Conservation (phyloP, 2,888 invertebrate genomes). For the Polydrusus tereticollis region DNA sequence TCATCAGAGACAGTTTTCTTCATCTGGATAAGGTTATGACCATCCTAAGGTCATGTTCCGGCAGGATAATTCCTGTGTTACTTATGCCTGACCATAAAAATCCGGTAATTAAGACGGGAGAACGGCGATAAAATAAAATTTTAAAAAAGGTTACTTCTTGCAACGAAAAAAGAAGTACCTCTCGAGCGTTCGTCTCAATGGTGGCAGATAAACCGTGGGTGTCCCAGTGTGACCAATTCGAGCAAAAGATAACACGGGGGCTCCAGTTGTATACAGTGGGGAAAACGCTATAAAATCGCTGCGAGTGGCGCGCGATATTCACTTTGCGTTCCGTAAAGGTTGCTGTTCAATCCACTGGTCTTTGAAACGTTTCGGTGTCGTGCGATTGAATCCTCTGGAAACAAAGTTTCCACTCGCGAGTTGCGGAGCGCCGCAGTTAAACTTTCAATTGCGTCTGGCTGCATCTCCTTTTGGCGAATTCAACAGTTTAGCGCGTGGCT, state of each 20-base stretch:
- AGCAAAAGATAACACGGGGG: conserved; percentile 38
- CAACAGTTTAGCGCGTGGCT: conserved; percentile 15
- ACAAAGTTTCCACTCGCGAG: conserved; percentile 27
- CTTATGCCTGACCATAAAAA: too few relatives aligned
- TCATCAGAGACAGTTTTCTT: too few relatives aligned
- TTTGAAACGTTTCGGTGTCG: conserved; percentile 7
- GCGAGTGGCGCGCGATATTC: conserved; percentile 39
- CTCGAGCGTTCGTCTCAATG: not conserved
- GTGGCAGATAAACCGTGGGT: conserved; percentile 40
- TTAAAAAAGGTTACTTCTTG: not conserved
- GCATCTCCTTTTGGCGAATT: not conserved
- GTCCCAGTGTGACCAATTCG: conserved; percentile 42
- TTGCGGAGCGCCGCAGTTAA: conserved; percentile 7
- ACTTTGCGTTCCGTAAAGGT: conserved; percentile 42
- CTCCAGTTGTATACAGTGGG: conserved; percentile 30
- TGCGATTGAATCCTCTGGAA: conserved; percentile 14
- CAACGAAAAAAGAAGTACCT: not conserved
- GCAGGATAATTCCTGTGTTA: too few relatives aligned
- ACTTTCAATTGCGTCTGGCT: not conserved
- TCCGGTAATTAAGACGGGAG: too few relatives aligned
- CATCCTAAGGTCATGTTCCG: too few relatives aligned
- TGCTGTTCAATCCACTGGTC: conserved; percentile 28
- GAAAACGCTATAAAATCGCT: conserved; percentile 41
- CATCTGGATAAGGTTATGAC: too few relatives aligned
- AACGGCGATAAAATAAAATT: not conserved